A percentile compares a stretch with the other conserved stretches of the same genome.
Conservation (phyloP, 2,797 vertebrate genomes). For the Gymnothorax javanicus region DNA sequence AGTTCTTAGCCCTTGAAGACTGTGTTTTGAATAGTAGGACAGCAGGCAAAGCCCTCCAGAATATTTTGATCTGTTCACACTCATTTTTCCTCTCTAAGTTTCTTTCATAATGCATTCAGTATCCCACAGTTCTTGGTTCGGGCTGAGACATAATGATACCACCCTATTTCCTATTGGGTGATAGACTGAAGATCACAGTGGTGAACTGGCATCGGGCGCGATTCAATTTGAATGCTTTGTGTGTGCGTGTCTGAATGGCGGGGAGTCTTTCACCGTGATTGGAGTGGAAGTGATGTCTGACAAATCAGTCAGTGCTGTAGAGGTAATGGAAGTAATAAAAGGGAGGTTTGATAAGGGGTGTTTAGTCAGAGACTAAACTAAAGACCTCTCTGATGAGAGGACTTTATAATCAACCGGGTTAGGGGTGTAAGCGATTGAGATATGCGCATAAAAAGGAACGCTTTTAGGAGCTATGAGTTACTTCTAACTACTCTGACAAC, state of each 20-base stretch:
- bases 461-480: background rate
- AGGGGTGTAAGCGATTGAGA: background rate
- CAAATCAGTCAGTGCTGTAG: background rate
- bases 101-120: background rate
- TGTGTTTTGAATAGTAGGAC: no score
- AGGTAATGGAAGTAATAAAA: background rate
- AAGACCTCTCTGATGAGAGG: background rate
- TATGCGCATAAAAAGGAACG: background rate
- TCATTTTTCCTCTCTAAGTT: background rate
- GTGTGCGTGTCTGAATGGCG: background rate
- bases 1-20: no score
- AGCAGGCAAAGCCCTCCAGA: background rate
- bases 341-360: constrained; percentile 3
- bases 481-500: no score
- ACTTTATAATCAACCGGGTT: background rate
- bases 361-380: background rate
- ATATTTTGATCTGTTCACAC: background rate
- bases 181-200: no score
- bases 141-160: background rate
- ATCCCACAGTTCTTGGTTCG: background rate
- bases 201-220: background rate
- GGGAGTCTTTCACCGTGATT: background rate
- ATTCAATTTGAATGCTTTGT: background rate
- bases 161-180: background rate
- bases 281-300: constrained; percentile 2